Conservation (phyloP, 2,113 vertebrate species). For the Carlito syrichta region DNA sequence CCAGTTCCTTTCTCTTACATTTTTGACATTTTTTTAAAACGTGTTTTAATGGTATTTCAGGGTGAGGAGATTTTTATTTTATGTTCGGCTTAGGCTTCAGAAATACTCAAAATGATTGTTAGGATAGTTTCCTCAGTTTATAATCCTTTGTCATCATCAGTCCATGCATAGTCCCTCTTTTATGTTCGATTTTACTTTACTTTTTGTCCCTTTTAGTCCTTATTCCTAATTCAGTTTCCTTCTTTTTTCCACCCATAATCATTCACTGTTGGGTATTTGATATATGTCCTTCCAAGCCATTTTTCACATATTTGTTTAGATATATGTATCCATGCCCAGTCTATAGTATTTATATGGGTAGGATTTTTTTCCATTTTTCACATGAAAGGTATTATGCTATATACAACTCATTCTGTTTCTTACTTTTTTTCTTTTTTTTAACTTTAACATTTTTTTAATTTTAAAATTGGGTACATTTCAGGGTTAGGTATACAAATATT, state of each 20-base stretch:
- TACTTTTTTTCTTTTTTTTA: not conserved
- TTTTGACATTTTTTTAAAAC: not conserved
- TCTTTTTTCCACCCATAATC: not conserved
- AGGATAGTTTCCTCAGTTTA: not conserved
- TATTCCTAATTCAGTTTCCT: not conserved
- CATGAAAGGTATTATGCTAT: not conserved
- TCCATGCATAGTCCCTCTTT: not conserved
- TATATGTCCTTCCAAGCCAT: not conserved
- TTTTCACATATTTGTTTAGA: not conserved
- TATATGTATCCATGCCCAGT: not conserved
- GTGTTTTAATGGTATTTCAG: constrained; percentile 5
- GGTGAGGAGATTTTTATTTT: not conserved
- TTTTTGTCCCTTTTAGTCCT: constrained; percentile 1
- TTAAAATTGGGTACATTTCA: too few relatives aligned
- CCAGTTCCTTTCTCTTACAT: not conserved
- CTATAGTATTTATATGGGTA: not conserved
- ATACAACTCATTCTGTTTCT: not conserved
- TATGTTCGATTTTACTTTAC: not conserved
- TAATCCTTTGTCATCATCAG: constrained; percentile 13
- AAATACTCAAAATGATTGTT: constrained; percentile 20
- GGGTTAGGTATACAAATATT: too few relatives aligned
- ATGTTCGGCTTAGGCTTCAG: not conserved
- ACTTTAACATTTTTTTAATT: too few relatives aligned
- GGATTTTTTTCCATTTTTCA: not conserved
- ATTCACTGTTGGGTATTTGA: not conserved